A percentile compares a stretch with the other conserved stretches of the same genome.
phyloP scores from a whole-genome alignment of 2,113 vertebrate genomes.

The Neotoma lepida region DNA sequence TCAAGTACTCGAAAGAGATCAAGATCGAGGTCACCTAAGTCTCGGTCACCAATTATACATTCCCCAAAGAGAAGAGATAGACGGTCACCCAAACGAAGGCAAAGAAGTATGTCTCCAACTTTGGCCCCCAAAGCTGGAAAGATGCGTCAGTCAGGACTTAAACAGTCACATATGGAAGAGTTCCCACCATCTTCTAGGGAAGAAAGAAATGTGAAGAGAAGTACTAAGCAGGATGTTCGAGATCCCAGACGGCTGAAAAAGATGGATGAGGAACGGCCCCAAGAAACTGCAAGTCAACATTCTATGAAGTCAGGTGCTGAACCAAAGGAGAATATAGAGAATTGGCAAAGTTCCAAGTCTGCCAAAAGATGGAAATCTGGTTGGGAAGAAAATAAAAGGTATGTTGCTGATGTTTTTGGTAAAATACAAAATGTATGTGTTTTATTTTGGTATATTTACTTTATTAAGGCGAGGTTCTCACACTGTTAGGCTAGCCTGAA shows the following conservation, averaged over 20 bases:
- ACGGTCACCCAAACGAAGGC: slow-evolving; percentile 91
- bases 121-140: slow-evolving; percentile 89
- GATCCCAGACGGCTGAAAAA: slow-evolving; percentile 91
- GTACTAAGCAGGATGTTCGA: slow-evolving; percentile 85
- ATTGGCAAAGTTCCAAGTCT: slow-evolving; percentile 88
- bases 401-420: slow-evolving; percentile 78
- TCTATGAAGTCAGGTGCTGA: slow-evolving; percentile 87
- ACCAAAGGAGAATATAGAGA: slow-evolving; percentile 90
- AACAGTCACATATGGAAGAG: slow-evolving; percentile 86
- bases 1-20: slow-evolving; percentile 92
- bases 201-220: slow-evolving; percentile 90
- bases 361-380: slow-evolving; percentile 95
- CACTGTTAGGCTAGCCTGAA: background rate
- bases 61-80: slow-evolving; percentile 95
- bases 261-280: slow-evolving; percentile 88
- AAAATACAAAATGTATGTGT: slow-evolving; percentile 6
- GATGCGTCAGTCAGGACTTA: slow-evolving; percentile 84
- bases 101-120: slow-evolving; percentile 91
- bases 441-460: background rate
- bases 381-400: slow-evolving; percentile 98
- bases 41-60: slow-evolving; percentile 89
- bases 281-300: slow-evolving; percentile 85
- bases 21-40: slow-evolving; percentile 89
- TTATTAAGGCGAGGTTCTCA: background rate
- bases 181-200: slow-evolving; percentile 86